Evolutionary conservation across 2,888 invertebrate species (phyloP).

Genomic region (Pristionchus entomophagus): DNA sequence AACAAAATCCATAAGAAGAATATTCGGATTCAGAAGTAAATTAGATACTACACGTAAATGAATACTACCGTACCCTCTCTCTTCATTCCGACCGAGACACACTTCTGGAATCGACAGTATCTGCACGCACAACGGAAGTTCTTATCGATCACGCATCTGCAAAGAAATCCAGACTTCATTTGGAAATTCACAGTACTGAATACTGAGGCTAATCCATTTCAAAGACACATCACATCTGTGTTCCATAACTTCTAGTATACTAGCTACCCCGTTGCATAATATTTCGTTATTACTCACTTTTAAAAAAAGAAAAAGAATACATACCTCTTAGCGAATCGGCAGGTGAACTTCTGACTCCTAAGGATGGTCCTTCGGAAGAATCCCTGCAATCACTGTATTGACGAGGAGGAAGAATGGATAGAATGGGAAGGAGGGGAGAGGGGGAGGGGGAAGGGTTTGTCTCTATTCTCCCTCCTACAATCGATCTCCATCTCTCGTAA

Average conservation of each 20-base stretch:
- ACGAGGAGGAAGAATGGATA: neutral
- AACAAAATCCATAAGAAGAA: no score
- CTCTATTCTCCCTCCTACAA: no score
- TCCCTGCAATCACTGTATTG: slow-evolving; percentile 62
- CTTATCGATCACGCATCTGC: slow-evolving; percentile 75
- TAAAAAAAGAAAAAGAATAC: neutral
- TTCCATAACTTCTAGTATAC: neutral
- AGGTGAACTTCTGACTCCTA: slow-evolving; percentile 75
- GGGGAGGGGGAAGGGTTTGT: slow-evolving; percentile 28
- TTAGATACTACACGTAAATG: neutral
- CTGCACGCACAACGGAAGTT: slow-evolving; percentile 75
- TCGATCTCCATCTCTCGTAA: slow-evolving; percentile 14
- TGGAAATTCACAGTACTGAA: no score
- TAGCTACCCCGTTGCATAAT: neutral
- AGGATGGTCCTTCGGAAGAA: slow-evolving; percentile 76
- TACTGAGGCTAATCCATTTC: no score
- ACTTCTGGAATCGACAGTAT: slow-evolving; percentile 74
- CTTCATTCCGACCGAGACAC: slow-evolving; percentile 74
- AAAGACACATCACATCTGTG: neutral
- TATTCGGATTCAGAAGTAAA: no score
- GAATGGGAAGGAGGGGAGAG: neutral
- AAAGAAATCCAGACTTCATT: neutral
- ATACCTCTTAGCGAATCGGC: slow-evolving; percentile 73
- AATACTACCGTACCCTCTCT: slow-evolving; percentile 66
- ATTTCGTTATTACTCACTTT: no score